A percentile compares a stretch with the other conserved stretches of the same genome.
These are phyloP conservation scores for Drosophila bipectinata DNA, from an alignment of 1,140 invertebrate species.

Conservation along the genomic window DNA sequence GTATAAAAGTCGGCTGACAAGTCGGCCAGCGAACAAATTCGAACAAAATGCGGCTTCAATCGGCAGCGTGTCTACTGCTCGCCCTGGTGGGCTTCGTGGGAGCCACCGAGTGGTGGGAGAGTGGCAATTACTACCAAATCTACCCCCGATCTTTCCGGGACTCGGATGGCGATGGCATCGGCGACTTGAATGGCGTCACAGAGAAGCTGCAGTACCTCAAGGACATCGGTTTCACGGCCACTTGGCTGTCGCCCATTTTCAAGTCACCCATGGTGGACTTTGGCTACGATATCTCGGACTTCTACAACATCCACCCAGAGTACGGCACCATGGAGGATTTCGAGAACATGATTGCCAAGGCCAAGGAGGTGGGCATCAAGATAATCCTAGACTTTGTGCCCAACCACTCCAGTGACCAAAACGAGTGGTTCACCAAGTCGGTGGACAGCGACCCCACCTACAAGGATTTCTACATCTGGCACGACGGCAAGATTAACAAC, in stretches of 20 bases:
- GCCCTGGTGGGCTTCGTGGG: conserved; percentile 25
- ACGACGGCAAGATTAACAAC: conserved; percentile 81
- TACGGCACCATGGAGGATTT: conserved; percentile 91
- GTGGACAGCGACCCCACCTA: conserved; percentile 85
- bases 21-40: conserved; percentile 31
- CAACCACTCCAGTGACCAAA: conserved; percentile 90
- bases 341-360: conserved; percentile 86
- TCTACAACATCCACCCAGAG: conserved; percentile 88
- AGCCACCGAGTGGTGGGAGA: conserved; percentile 89
- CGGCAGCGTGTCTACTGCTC: conserved; percentile 53
- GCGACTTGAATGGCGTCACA: conserved; percentile 87
- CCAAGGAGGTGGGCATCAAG: conserved; percentile 86
- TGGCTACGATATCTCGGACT: conserved; percentile 92
- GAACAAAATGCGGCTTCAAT: conserved; percentile 51
- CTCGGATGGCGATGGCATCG: conserved; percentile 89
- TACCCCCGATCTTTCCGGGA: conserved; percentile 91
- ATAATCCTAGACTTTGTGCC: conserved; percentile 89
- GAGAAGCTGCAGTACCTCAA: conserved; percentile 85
- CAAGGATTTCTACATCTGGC: conserved; percentile 91
- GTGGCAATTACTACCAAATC: conserved; percentile 89
- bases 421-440: conserved; percentile 90
- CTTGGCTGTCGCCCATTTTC: conserved; percentile 90
- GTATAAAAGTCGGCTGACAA: conserved; percentile 49
- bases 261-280: conserved; percentile 88
- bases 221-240: conserved; percentile 85